A percentile compares a stretch with the other conserved stretches of the same genome.
Evolutionary conservation across 1,140 invertebrate species (phyloP).

Genomic region (Aphaenogaster ashmeadi): DNA sequence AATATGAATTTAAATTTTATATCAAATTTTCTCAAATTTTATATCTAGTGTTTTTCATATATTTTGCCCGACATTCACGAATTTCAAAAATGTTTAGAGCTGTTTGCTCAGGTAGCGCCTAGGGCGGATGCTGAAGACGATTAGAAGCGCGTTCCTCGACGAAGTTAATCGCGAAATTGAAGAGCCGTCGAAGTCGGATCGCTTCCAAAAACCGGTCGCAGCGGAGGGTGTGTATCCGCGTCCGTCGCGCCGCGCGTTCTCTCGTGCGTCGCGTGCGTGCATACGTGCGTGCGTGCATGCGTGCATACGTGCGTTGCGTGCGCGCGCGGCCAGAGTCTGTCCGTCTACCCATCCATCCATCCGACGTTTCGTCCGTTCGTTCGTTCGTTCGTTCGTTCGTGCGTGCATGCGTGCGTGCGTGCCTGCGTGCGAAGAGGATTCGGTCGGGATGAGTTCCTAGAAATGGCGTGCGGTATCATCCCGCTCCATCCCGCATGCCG

Average conservation of each 20-base stretch:
- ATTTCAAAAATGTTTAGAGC: not conserved
- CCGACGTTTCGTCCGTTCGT: constrained; percentile 72
- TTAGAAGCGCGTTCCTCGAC: constrained; percentile 33
- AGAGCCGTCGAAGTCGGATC: not conserved
- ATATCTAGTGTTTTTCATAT: not conserved
- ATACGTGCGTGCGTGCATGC: constrained; percentile 68
- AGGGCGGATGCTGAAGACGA: constrained; percentile 15
- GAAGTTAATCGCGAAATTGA: constrained; percentile 48
- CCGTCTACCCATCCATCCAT: constrained; percentile 75
- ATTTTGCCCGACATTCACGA: not conserved
- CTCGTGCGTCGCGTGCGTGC: constrained; percentile 72
- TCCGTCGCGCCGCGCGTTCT: constrained; percentile 22
- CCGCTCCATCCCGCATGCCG: constrained; percentile 73
- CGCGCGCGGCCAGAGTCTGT: constrained; percentile 50
- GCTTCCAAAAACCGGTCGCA: constrained; percentile 10
- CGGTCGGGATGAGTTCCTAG: constrained; percentile 82
- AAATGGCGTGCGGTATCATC: constrained; percentile 80
- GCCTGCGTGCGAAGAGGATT: constrained; percentile 78
- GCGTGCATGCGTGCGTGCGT: constrained; percentile 76
- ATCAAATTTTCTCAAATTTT: not conserved
- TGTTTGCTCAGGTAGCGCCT: not conserved
- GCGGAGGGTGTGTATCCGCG: constrained; percentile 43
- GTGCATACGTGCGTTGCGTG: constrained; percentile 66
- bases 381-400: constrained; percentile 68
- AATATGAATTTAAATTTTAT: not conserved